A percentile compares a stretch with the other conserved stretches of the same genome.
These are phyloP conservation scores for Crotalus adamanteus DNA, from an alignment of 2,797 vertebrate species.

Conservation along the genomic window DNA sequence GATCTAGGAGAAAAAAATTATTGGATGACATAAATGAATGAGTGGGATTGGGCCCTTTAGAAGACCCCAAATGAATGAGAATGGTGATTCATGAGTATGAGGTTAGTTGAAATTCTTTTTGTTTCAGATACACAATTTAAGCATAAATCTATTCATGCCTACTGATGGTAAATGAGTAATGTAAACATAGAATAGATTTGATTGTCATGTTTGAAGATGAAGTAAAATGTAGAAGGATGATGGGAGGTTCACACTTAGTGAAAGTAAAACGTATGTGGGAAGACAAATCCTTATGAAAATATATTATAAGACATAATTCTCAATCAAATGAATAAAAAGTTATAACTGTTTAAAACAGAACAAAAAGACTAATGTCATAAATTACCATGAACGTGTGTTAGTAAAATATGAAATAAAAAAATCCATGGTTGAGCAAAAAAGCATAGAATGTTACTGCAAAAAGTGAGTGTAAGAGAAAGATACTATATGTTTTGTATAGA, in stretches of 20 bases:
- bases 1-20: not conserved
- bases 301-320: not conserved
- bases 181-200: not conserved
- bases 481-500: not conserved
- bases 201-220: not conserved
- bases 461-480: not conserved
- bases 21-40: not conserved
- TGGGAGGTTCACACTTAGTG: not conserved
- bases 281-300: not conserved
- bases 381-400: not conserved
- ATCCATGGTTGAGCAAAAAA: not conserved
- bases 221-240: not conserved
- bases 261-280: too few relatives aligned
- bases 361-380: not conserved
- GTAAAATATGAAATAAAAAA: not conserved
- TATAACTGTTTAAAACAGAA: not conserved
- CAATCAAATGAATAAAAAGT: not conserved
- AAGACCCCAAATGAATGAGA: not conserved
- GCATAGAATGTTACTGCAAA: not conserved
- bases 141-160: not conserved
- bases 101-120: not conserved
- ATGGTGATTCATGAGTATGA: not conserved
- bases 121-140: not conserved
- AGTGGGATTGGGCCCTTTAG: not conserved
- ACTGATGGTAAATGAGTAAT: not conserved